Percentiles rank a stretch among this genome's conserved stretches.
Evolutionary conservation across 2,888 invertebrate species (phyloP).

Genomic region (Oegoconia quadripuncta): DNA sequence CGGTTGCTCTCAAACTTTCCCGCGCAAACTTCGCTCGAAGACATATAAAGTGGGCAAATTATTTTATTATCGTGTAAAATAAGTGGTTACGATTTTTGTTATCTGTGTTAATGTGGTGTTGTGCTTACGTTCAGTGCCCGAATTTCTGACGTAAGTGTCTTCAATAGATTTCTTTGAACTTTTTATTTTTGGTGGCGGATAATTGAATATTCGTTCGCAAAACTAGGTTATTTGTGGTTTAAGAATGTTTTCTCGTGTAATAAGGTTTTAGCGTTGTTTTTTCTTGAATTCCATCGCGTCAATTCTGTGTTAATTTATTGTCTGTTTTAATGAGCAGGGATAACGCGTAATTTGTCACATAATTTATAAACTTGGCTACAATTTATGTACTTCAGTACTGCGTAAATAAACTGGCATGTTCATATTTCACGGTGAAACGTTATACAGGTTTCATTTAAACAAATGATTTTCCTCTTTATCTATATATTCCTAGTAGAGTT

Average conservation of each 20-base stretch:
- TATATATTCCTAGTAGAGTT: too few species aligned
- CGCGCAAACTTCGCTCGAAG: slow-evolving; percentile 49
- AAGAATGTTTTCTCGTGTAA: slow-evolving; percentile 4
- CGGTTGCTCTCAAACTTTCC: slow-evolving; percentile 41
- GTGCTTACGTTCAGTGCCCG: slow-evolving; percentile 22
- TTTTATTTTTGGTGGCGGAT: slow-evolving; percentile 23
- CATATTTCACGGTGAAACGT: too few species aligned
- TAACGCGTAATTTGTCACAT: not conserved
- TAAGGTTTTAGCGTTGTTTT: not conserved
- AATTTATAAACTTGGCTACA: not conserved
- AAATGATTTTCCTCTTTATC: too few species aligned
- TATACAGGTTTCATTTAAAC: too few species aligned
- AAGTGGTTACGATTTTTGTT: slow-evolving; percentile 35
- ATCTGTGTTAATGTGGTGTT: slow-evolving; percentile 37
- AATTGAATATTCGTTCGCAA: slow-evolving; percentile 22
- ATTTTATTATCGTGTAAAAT: slow-evolving; percentile 31
- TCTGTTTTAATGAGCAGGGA: not conserved
- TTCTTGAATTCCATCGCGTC: not conserved
- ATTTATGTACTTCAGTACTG: too few species aligned
- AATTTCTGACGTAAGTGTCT: slow-evolving; percentile 31
- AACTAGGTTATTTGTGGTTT: slow-evolving; percentile 20
- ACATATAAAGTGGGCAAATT: slow-evolving; percentile 12
- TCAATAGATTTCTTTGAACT: slow-evolving; percentile 23
- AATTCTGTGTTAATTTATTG: not conserved
- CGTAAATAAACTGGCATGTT: too few species aligned